Conservation (phyloP, 2,113 vertebrate genomes). For the Lagopus leucura region DNA sequence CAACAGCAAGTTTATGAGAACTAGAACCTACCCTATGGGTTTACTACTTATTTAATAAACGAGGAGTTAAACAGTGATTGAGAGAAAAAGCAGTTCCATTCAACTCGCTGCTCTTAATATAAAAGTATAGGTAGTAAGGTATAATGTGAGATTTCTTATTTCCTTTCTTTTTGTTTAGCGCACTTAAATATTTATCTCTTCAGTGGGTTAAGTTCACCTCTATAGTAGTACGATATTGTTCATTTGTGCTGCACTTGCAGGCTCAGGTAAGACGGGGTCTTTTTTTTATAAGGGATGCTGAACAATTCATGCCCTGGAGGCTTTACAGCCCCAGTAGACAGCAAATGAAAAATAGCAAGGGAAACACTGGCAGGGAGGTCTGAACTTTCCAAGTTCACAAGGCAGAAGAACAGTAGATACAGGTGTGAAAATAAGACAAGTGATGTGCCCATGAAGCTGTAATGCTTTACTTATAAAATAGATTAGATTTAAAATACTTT, state of each 20-base stretch:
- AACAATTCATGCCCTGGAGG: not conserved
- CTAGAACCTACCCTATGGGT: not conserved
- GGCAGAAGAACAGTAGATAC: not conserved
- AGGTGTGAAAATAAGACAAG: not conserved
- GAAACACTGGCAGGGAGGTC: not conserved
- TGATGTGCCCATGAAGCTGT: not conserved
- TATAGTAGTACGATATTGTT: not conserved
- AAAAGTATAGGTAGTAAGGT: not conserved
- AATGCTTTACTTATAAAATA: not conserved
- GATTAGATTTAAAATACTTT: not conserved
- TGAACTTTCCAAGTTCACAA: not conserved
- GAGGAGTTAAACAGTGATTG: not conserved
- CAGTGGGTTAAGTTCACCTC: not conserved
- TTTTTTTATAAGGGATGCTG: not conserved
- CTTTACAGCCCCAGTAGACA: not conserved
- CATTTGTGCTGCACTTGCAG: not conserved
- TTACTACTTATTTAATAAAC: not conserved
- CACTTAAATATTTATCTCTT: not conserved
- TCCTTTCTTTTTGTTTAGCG: not conserved
- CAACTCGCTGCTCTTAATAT: not conserved
- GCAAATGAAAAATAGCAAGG: not conserved
- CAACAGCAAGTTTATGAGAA: not conserved
- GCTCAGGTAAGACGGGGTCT: not conserved
- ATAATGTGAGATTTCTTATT: not conserved
- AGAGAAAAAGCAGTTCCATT: not conserved